phyloP scores from a whole-genome alignment of 2,888 invertebrate genomes.

The Minunthozetes semirufus region DNA sequence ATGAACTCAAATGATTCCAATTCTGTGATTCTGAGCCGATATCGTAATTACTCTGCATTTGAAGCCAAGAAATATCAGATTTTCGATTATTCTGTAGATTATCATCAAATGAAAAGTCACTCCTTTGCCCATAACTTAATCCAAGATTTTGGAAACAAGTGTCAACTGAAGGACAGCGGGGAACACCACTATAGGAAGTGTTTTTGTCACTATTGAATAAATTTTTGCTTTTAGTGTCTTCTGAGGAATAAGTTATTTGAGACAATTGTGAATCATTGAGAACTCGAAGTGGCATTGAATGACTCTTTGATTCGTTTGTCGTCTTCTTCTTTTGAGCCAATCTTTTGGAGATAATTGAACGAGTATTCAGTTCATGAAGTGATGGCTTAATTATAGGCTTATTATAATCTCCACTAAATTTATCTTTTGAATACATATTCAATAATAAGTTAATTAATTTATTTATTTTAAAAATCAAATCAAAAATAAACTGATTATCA shows the following conservation, averaged over 20 bases:
- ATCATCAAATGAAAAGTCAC: too few species aligned
- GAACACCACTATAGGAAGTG: too few species aligned
- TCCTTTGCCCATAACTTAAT: not conserved
- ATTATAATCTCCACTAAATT: not conserved
- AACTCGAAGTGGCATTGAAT: slow-evolving; percentile 1
- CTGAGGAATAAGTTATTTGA: not conserved
- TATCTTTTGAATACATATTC: not conserved
- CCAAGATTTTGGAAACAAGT: not conserved
- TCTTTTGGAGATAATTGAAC: not conserved
- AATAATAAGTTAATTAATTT: too few species aligned
- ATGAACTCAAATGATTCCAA: too few species aligned
- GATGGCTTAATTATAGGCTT: not conserved
- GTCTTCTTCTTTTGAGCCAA: not conserved
- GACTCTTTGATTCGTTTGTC: not conserved
- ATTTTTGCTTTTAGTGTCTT: not conserved
- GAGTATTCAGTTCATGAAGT: not conserved
- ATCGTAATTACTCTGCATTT: too few species aligned
- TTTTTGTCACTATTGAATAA: not conserved
- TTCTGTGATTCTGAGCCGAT: too few species aligned
- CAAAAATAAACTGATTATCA: too few species aligned
- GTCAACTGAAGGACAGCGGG: too few species aligned
- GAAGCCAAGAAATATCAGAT: too few species aligned
- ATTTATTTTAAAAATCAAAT: too few species aligned
- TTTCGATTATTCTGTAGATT: too few species aligned
- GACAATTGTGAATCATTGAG: not conserved